A percentile compares a stretch with the other conserved stretches of the same genome.
These are phyloP conservation scores for Apodemia zela DNA, from an alignment of 2,888 invertebrate genomes.

Conservation along the genomic window DNA sequence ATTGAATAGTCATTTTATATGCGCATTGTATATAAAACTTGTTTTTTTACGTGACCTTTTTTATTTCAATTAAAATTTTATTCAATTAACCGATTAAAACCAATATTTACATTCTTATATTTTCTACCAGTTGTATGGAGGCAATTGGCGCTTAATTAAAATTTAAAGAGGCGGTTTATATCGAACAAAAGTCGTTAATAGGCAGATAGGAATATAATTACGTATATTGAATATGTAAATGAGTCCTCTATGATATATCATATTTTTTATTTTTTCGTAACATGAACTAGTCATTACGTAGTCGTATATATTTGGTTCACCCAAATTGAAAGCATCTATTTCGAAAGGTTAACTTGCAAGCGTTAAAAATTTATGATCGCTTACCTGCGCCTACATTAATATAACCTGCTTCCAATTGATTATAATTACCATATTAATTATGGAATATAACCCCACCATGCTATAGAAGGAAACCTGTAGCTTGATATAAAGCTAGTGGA, in stretches of 20 bases:
- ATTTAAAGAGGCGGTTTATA: neutral
- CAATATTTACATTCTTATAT: neutral
- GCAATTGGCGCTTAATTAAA: constrained; percentile 1
- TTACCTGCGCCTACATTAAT: constrained; percentile 58
- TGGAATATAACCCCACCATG: constrained; percentile 19
- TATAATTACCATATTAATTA: constrained; percentile 71
- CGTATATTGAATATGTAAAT: neutral
- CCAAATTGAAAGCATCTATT: constrained; percentile 14
- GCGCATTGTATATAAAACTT: too few species aligned
- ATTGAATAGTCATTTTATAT: too few species aligned
- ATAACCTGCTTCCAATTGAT: constrained; percentile 65
- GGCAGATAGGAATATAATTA: neutral
- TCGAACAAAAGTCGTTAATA: constrained; percentile 8
- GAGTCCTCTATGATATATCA: neutral
- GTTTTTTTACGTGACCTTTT: too few species aligned
- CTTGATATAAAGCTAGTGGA: neutral
- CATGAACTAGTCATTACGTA: neutral
- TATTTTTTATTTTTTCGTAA: constrained; percentile 5
- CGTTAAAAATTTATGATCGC: constrained; percentile 63
- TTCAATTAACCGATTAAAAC: neutral
- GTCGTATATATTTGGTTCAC: neutral
- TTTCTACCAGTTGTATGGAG: neutral
- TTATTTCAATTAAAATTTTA: neutral
- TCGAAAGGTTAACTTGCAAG: constrained; percentile 43
- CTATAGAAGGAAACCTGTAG: neutral